Evolutionary conservation across 2,888 invertebrate species (phyloP), one percentile per base, ranked within the genome.

Genomic region (Drosophila neutralis): DNA sequence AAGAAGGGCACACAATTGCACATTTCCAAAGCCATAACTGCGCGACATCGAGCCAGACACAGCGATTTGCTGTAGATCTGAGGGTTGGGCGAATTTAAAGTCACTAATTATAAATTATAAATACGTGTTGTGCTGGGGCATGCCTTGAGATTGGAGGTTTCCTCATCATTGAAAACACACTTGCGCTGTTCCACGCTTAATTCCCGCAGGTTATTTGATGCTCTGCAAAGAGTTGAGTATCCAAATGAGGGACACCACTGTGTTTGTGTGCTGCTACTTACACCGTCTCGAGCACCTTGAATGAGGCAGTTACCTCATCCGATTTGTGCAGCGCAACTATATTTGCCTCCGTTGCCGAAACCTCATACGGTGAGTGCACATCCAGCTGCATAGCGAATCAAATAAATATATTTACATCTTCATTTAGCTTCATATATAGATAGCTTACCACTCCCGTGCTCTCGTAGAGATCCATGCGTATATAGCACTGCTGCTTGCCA

Each of bases 1-100:
- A 95, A 95, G 73, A 94, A 94, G 3, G 95, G 95, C 64, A 93
- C 93, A 83, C 95, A 95, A 54, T 94, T 94, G 83, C 95, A 95
- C 80, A 94, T 92, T 80, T 94, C 92, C 73, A 94, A 57, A 0
- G 94, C 94, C 82, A 94, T 89, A 49, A 92, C 83, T 57, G 94
- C 94, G 15, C 95, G 92, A 80, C 95, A 95, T 7, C 91, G 83
- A 1, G 91, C 91, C 59, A 93, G 62, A 58, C 92, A 93, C n/a
- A 92, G 56, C 0, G 91, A 86, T 69, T 92, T 92, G 29, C 92
- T 92, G 21, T 93, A 93, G 11, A 91, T 81, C 92, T 92, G 33
- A 1, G 2, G 1, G 0, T 3, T 1, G 2, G 0, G 10, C 0
- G 5, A 21, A 29, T 5, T 6, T 2, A 6, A 1, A 13, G 2